A percentile compares a stretch with the other conserved stretches of the same genome.
These are phyloP conservation scores for Thalassarche chlororhynchos DNA, from an alignment of 2,113 vertebrate genomes.

Conservation along the genomic window DNA sequence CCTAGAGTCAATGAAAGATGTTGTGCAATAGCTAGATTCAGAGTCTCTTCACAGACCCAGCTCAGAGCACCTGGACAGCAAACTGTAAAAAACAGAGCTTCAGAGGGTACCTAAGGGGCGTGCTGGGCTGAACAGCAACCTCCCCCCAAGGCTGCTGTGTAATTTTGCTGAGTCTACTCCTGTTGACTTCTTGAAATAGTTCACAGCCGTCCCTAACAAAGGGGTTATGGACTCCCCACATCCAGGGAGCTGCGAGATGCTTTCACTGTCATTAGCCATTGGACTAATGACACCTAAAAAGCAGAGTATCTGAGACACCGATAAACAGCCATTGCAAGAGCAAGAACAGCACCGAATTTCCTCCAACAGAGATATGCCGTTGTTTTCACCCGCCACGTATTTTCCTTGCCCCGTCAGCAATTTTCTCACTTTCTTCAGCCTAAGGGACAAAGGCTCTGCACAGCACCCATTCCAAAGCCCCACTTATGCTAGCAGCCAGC, in stretches of 20 bases:
- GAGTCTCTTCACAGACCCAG: neutral
- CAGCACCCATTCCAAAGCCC: neutral
- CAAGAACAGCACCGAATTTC: neutral
- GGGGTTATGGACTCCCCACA: neutral
- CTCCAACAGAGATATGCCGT: neutral
- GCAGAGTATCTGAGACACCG: neutral
- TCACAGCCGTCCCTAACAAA: neutral
- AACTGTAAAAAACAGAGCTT: neutral
- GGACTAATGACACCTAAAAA: neutral
- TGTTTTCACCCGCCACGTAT: neutral
- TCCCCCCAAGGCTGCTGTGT: too few species aligned
- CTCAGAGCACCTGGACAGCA: neutral
- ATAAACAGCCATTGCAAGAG: neutral
- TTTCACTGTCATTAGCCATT: neutral
- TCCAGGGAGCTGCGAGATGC: neutral
- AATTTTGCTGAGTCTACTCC: neutral
- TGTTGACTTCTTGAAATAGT: neutral
- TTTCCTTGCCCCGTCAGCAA: neutral
- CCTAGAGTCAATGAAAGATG: too few species aligned
- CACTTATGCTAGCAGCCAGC: neutral
- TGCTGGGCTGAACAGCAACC: neutral
- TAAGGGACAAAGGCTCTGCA: neutral
- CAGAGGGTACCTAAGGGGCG: neutral
- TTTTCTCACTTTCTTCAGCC: neutral
- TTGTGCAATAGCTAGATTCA: neutral